Conservation (phyloP, 2,113 vertebrate genomes). For the Ctenodactylus gundi region DNA sequence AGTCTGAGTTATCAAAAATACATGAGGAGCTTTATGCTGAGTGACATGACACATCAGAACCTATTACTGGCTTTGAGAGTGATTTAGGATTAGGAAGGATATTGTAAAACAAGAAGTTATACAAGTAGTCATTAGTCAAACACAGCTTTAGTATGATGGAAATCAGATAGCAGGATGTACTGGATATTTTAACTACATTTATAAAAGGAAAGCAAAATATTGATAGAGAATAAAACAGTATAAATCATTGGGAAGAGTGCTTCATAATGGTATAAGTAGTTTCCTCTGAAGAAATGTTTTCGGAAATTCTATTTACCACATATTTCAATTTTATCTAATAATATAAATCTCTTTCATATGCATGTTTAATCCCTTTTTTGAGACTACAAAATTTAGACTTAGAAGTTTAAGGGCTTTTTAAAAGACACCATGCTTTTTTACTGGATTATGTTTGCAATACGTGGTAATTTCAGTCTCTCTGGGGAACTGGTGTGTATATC, state of each 20-base stretch:
- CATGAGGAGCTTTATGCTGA: slow-evolving; percentile 75
- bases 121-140: slow-evolving; percentile 71
- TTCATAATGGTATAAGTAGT: slow-evolving; percentile 33
- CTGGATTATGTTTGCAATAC: too few species aligned
- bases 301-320: slow-evolving; percentile 66
- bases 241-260: slow-evolving; percentile 53
- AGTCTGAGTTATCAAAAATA: slow-evolving; percentile 72
- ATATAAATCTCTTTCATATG: slow-evolving; percentile 25
- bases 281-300: slow-evolving; percentile 55
- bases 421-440: background rate
- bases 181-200: slow-evolving; percentile 68
- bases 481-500: too few species aligned
- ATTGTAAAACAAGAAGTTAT: slow-evolving; percentile 72
- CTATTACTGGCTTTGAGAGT: slow-evolving; percentile 68
- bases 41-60: slow-evolving; percentile 65
- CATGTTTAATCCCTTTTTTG: background rate
- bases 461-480: too few species aligned
- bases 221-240: slow-evolving; percentile 51
- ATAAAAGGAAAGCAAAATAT: slow-evolving; percentile 70
- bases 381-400: background rate
- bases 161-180: slow-evolving; percentile 55
- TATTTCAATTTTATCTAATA: slow-evolving; percentile 49
- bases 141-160: slow-evolving; percentile 33
- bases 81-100: slow-evolving; percentile 69
- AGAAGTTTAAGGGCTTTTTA: slow-evolving; percentile 10